Base-by-base conservation (phyloP, 2,797 vertebrate genomes). In the Margarornis squamiger region DNA sequence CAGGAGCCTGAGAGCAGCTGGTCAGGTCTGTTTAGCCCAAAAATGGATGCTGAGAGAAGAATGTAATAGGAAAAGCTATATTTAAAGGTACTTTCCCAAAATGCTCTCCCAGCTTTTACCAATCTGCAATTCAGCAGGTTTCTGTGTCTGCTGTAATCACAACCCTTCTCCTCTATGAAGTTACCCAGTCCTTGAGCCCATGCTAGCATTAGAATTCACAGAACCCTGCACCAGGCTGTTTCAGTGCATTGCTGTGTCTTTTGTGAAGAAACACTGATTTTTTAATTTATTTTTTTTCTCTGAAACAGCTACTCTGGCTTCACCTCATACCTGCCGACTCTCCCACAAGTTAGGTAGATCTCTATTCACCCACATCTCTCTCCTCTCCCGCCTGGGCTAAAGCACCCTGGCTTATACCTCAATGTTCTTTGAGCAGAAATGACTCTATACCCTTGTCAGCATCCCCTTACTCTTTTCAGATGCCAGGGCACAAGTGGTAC, bases 321-420 rank as follows among this genome's bases (percentile, higher is more conserved):
- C 41, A 48, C 39, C 9, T 39, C 24, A 22, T 22, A 63, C 9
- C 5, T 38, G 6, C 10, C 30, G 55, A 78, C 3, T 27, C 36
- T 74, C n/a, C 14, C 41, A 66, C 2, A 5, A 52, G 48, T 8
- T 20, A 51, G 5, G 27, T 9, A 83, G 22, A 54, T 58, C 21
- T 27, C 13, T 36, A 20, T 59, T 77, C 12, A 62, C 7, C 17
- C 36, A 27, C 1, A 5, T 29, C 6, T 70, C 15, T 45, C 30
- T 11, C 38, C 7, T 43, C 14, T 66, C 39, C 8, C 8, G 13
- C 26, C n/a, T 21, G 15, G 14, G 26, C 9, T 92, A 49, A 72
- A 81, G 26, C 0, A 0, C 3, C 18, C 8, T 58, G 15, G 5
- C 7, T 82, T 59, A 18, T 45, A 73, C 14, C 36, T 43, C 5